These are phyloP conservation scores for Malaclemys terrapin DNA, from an alignment of 2,113 vertebrate species.

Conservation along the genomic window DNA sequence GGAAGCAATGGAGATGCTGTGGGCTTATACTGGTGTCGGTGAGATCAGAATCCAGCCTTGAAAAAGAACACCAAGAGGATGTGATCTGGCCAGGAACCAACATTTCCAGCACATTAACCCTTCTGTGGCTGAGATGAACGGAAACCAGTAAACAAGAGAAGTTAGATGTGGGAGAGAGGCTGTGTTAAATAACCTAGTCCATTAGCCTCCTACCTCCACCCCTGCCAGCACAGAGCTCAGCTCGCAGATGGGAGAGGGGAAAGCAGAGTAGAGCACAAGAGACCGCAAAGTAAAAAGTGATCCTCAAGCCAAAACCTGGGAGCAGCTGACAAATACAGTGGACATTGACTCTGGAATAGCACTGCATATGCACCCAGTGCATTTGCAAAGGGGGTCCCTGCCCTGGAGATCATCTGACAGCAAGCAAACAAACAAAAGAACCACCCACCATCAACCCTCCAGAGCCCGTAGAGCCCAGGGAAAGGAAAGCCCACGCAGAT, in stretches of 20 bases:
- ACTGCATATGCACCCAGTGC: neutral
- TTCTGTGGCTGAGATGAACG: accelerated
- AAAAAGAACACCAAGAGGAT: neutral
- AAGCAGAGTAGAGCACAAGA: neutral
- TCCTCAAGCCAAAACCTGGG: neutral
- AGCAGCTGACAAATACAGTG: neutral
- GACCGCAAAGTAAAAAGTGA: neutral
- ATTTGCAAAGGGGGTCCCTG: neutral
- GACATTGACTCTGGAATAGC: neutral
- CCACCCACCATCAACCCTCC: neutral
- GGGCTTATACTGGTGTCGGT: neutral
- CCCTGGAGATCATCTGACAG: no score
- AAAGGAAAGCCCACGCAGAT: neutral
- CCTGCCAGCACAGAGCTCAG: accelerated
- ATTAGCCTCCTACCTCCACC: neutral
- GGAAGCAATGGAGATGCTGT: accelerated
- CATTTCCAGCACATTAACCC: neutral
- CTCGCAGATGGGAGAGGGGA: neutral
- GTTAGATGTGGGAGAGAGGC: neutral
- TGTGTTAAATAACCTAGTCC: neutral
- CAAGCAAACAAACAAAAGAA: neutral
- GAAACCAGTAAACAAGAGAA: neutral
- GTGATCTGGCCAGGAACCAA: neutral
- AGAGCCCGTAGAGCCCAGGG: neutral
- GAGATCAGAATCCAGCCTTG: neutral